phyloP scores from a whole-genome alignment of 2,113 vertebrate genomes.

The Empidonax alnorum region DNA sequence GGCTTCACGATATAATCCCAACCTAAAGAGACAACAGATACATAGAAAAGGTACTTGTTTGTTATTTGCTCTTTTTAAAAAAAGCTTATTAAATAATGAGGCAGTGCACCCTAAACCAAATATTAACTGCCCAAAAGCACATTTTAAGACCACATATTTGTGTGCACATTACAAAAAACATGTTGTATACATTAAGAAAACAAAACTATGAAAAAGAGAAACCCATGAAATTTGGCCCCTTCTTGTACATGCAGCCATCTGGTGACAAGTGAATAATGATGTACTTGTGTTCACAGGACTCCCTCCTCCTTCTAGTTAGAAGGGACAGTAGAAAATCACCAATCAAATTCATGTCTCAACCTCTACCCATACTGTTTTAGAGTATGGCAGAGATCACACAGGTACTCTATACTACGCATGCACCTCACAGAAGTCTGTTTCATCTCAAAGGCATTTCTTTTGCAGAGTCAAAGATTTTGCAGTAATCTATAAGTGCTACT shows the following conservation, averaged over 20 bases:
- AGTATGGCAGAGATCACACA: neutral
- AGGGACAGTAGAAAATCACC: neutral
- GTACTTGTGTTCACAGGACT: fast-evolving
- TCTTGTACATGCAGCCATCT: neutral
- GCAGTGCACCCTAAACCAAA: neutral
- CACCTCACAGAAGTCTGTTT: neutral
- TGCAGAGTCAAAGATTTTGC: neutral
- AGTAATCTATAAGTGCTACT: neutral
- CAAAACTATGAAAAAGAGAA: neutral
- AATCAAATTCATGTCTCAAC: neutral
- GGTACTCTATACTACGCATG: neutral
- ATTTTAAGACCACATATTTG: neutral
- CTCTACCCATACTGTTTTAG: neutral
- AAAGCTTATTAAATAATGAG: neutral
- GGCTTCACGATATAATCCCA: conserved; percentile 93
- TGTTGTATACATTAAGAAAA: neutral
- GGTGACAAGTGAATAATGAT: neutral
- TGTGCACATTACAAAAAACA: neutral
- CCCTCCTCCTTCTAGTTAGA: neutral
- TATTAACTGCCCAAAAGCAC: neutral
- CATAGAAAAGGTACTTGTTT: neutral
- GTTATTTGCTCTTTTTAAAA: fast-evolving
- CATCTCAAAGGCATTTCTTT: neutral
- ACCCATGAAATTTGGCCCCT: neutral
- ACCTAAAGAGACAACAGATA: conserved; percentile 64